Base-by-base conservation (phyloP, 2,113 vertebrate species). In the Laterallus jamaicensis region DNA sequence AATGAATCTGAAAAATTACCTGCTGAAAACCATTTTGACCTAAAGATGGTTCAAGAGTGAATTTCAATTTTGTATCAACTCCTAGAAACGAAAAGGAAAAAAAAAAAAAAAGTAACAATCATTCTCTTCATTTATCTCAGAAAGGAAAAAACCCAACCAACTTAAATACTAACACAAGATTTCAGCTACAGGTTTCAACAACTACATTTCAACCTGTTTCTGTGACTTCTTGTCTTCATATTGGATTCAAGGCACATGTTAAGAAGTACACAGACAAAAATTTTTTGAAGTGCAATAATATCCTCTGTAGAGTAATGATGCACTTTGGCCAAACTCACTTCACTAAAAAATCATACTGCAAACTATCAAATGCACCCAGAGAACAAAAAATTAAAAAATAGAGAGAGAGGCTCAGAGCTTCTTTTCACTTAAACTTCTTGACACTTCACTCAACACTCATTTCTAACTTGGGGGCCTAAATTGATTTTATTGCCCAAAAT, bases 21-120 rank as follows among this genome's bases (percentile, higher is more conserved):
- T 99, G 99, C 96, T 99, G 99, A 98, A 99, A 99, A 78, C 99
- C 99, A 97, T 99, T 99, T 95, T 99, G 99, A 86, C 99, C 99
- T 95, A 99, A 95, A 56, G 98, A 99, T 10, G 99, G 99, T 75
- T 99, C 99, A 81, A 99, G 98, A 91, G 99, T 99, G 81, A 99
- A 99, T 97, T 99, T 99, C 97, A 99, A 97, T 94, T 99, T 99
- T 31, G 99, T 99, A 96, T 99, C 99, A 79, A 99, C 99, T 75
- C 99, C 99, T 99, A 76, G 26, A 97, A 96, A 90, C 67, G 88
- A 96, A 96, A 93, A 67, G 18, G 4, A 9, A 35, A 35, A 35
- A 35, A 35, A 66, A 16, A 75, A 77, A 77, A 70, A 69, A 63
- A 49, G 44, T 6, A 88, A 77, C 15, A 13, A 62, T 58, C 21